A percentile compares a stretch with the other conserved stretches of the same genome.
Conservation (phyloP, 2,888 invertebrate genomes). For the Tipula unca region DNA sequence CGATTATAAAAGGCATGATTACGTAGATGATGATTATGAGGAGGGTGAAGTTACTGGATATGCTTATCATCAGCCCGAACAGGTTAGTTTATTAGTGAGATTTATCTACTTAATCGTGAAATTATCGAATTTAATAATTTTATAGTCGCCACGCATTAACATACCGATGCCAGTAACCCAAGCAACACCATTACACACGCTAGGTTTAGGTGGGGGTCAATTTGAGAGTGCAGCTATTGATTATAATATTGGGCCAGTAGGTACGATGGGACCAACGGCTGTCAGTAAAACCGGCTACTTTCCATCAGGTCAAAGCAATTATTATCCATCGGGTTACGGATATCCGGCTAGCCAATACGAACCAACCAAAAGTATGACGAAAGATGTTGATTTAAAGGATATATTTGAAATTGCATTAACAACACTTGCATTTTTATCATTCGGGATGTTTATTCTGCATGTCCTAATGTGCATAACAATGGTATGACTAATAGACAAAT, state of each 20-base stretch:
- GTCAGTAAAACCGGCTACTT: conserved; percentile 24
- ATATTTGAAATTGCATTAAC: conserved; percentile 74
- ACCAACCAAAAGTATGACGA: conserved; percentile 8
- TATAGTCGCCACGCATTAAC: neutral
- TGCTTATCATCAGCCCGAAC: conserved; percentile 27
- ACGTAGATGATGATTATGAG: conserved; percentile 50
- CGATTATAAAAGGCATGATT: conserved; percentile 28
- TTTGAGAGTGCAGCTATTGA: neutral
- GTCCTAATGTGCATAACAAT: conserved; percentile 64
- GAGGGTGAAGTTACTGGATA: conserved; percentile 51
- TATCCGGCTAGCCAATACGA: conserved; percentile 18
- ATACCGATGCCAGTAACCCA: neutral
- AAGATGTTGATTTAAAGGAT: conserved; percentile 38
- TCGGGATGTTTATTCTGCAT: conserved; percentile 71
- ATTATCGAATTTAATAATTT: neutral
- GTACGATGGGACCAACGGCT: conserved; percentile 20
- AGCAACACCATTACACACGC: neutral
- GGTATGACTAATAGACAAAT: conserved; percentile 30
- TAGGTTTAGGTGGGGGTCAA: neutral
- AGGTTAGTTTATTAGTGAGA: neutral
- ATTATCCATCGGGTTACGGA: neutral
- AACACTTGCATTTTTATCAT: conserved; percentile 70
- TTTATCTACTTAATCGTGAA: neutral
- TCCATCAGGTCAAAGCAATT: conserved; percentile 22
- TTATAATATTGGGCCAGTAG: neutral